Evolutionary conservation across 1,140 invertebrate genomes (phyloP).

Genomic region (Euura saliciscinereae): DNA sequence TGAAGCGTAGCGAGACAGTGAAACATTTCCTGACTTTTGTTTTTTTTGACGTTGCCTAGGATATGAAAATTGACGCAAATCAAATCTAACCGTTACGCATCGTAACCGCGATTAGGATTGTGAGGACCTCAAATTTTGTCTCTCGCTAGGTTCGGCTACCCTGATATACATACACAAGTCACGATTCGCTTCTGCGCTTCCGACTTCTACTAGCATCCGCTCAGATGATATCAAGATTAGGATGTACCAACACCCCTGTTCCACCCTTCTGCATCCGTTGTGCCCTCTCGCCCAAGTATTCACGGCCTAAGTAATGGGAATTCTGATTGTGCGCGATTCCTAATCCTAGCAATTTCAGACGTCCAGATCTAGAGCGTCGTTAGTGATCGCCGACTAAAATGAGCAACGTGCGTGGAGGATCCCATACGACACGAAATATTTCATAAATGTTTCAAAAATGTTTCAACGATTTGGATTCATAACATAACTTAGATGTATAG

Average conservation of each 20-base stretch:
- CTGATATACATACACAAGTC: not conserved
- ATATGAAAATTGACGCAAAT: not conserved
- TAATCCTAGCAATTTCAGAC: slow-evolving; percentile 2
- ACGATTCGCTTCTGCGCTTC: not conserved
- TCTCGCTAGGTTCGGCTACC: not conserved
- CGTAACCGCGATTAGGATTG: not conserved
- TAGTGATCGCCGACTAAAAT: not conserved
- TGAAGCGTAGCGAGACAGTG: not conserved
- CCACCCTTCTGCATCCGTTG: not conserved
- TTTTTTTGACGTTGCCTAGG: not conserved
- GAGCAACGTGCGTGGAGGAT: not conserved
- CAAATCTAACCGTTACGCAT: not conserved
- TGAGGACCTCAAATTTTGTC: not conserved
- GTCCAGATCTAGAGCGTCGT: not conserved
- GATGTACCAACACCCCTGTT: slow-evolving; percentile 28
- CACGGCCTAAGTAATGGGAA: slow-evolving; percentile 53
- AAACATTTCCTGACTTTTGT: not conserved
- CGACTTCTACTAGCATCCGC: not conserved
- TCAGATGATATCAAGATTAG: slow-evolving; percentile 57
- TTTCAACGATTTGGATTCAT: too few species aligned
- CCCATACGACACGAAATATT: not conserved
- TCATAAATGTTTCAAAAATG: too few species aligned
- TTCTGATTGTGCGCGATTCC: not conserved
- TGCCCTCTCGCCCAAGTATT: slow-evolving; percentile 34
- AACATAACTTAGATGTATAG: too few species aligned